Evolutionary conservation across 2,888 invertebrate species (phyloP), one percentile per base, ranked within the genome.

Genomic region (Brenthis daphne): DNA sequence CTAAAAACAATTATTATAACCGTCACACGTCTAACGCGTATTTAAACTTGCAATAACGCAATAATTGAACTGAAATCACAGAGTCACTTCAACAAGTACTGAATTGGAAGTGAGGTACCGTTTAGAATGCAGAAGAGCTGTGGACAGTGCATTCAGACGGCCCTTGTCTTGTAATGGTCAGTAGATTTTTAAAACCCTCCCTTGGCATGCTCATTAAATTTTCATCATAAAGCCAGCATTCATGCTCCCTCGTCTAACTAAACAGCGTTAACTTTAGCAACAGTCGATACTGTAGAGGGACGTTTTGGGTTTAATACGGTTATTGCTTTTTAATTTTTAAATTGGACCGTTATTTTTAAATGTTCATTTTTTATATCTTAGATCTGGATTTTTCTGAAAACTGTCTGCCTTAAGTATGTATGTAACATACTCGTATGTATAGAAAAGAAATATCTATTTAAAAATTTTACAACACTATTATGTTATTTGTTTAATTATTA

Each of bases 131-230:
- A 72, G 56, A 71, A 75, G 73, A 69, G 70, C 72, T 76, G 73
- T 76, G 86, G 87, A 82, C 86, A 85, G 76, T 81, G 83, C 82
- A 81, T 82, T 83, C 84, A 87, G 80, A 77, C 82, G 74, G 74
- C 83, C 80, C 86, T 88, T 86, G 86, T 86, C 77, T 80, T 76
- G 84, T 88, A 88, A 89, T 86, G 89, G 89, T 89, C 89, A 89
- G 86, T 85, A 83, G 76, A 72, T 83, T 77, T 76, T 76, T 79
- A 83, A 84, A 84, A 78, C 78, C 81, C 76, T 78, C 81, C 82
- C 80, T 82, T 78, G 77, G 78, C 81, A 79, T 80, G 78, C 88
- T 88, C 89, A 88, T 89, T 88, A 89, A 87, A 87, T 87, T 87
- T 88, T 82, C 86, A 89, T 87, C 85, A 85, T 83, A 86, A 85